These are phyloP conservation scores for Erethizon dorsatum DNA, from an alignment of 2,797 vertebrate genomes.

Conservation along the genomic window DNA sequence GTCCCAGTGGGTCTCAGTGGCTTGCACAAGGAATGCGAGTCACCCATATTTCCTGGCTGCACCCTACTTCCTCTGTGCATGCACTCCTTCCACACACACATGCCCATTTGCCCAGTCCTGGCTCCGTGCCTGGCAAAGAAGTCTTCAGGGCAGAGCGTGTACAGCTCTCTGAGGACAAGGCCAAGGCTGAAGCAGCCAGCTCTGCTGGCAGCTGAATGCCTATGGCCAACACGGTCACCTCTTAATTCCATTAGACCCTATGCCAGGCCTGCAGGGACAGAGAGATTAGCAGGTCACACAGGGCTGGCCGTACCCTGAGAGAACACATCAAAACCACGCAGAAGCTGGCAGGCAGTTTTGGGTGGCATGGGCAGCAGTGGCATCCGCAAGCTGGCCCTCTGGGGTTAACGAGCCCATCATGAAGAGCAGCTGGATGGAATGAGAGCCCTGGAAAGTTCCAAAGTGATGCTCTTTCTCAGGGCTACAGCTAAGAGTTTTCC, in stretches of 20 bases:
- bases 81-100: rapidly evolving
- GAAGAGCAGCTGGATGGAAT: background rate
- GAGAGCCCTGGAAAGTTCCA: constrained; percentile 52
- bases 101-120: rapidly evolving
- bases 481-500: constrained; percentile 75
- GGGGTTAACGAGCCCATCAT: constrained; percentile 46
- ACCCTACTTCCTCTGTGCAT: background rate
- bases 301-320: too few relatives aligned
- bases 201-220: background rate
- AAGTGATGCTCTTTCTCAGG: constrained; percentile 59
- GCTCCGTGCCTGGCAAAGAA: background rate
- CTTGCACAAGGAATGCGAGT: rapidly evolving
- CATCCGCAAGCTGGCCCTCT: background rate
- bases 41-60: background rate
- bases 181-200: rapidly evolving
- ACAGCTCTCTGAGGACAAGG: rapidly evolving
- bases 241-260: background rate
- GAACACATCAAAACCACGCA: rapidly evolving
- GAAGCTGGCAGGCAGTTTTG: rapidly evolving
- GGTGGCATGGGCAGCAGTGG: rapidly evolving
- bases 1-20: rapidly evolving
- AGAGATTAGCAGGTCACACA: rapidly evolving
- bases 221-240: background rate
- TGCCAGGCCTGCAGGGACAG: background rate
- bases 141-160: rapidly evolving